Conservation (phyloP, 2,113 vertebrate species). For the Thomomys bottae region DNA sequence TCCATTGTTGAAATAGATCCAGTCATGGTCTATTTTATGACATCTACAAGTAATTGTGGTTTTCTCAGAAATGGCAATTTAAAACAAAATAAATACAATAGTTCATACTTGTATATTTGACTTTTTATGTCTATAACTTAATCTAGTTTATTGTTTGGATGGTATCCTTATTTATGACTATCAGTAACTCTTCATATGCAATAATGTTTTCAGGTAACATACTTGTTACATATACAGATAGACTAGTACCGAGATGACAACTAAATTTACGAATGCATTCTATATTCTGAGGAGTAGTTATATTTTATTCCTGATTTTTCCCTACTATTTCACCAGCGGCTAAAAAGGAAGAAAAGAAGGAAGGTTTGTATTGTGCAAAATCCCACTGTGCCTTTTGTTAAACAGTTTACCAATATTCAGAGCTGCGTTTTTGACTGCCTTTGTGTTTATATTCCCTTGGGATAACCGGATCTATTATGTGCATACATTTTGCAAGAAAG, state of each 20-base stretch:
- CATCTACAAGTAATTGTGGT: neutral
- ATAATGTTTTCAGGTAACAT: neutral
- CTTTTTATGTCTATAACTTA: neutral
- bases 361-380: constrained; percentile 71
- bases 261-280: neutral
- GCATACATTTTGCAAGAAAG: neutral
- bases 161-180: neutral
- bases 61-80: neutral
- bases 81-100: neutral
- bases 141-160: neutral
- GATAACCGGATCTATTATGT: neutral
- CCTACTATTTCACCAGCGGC: constrained; percentile 58
- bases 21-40: neutral
- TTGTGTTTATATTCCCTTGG: neutral
- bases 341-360: constrained; percentile 79
- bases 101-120: neutral
- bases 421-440: neutral
- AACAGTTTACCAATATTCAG: neutral
- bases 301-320: constrained; percentile 25
- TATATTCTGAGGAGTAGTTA: neutral
- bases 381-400: neutral
- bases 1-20: neutral
- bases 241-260: neutral
- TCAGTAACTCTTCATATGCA: neutral
- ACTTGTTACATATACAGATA: neutral